A percentile compares a stretch with the other conserved stretches of the same genome.
Conservation (phyloP, 2,888 invertebrate genomes). For the Pycnomerus fuliginosus region DNA sequence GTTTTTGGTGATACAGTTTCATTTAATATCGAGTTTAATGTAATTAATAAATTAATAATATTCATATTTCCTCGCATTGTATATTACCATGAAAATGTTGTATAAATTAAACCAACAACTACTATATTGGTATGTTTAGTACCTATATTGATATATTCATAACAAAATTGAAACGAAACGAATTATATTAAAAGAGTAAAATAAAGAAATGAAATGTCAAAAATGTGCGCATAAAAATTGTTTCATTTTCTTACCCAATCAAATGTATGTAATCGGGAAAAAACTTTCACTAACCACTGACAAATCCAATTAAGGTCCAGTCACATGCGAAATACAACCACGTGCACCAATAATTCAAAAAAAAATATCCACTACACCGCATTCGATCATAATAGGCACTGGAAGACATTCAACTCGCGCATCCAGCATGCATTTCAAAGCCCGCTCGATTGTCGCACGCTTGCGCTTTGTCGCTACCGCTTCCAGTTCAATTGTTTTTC, state of each 20-base stretch:
- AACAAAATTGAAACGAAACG: not conserved
- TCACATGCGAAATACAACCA: constrained; percentile 29
- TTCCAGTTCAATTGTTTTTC: constrained; percentile 7
- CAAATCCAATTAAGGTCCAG: no score
- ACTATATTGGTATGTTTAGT: no score
- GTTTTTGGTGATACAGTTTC: no score
- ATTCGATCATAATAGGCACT: constrained; percentile 39
- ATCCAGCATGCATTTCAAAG: constrained; percentile 37
- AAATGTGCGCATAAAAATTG: not conserved
- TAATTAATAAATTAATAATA: no score
- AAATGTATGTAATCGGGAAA: no score
- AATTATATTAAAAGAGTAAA: not conserved
- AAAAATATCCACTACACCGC: constrained; percentile 38
- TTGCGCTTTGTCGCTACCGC: no score
- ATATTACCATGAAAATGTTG: no score
- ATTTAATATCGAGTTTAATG: no score
- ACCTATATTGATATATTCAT: no score
- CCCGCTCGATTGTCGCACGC: constrained; percentile 35
- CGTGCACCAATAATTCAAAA: constrained; percentile 34
- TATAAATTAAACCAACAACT: no score
- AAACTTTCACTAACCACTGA: no score
- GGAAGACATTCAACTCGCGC: constrained; percentile 33
- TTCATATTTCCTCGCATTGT: no score
- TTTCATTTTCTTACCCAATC: not conserved
- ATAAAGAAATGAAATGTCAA: not conserved